Base-by-base conservation (phyloP, 2,797 vertebrate genomes). In the Hafferia zeledoni region DNA sequence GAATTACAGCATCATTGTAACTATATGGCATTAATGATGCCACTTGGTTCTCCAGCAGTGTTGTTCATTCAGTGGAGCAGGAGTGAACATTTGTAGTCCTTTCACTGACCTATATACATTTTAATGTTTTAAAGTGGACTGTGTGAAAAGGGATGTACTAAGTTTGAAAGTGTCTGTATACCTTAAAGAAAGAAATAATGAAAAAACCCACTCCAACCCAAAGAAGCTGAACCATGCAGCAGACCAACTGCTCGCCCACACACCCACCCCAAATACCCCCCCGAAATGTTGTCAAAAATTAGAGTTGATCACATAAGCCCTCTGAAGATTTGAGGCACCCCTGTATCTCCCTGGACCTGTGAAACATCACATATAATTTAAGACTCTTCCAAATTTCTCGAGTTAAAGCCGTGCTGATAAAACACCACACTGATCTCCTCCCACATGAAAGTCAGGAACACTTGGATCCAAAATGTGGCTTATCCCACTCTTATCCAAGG, bases 21-120 rank as follows among this genome's bases (percentile, higher is more conserved):
- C 13, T 13, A 9, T 5, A 19, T 1, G 20, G 39, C 7, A 18
- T 16, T 39, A n/a, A n/a, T 3, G 7, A n/a, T 0, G 1, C 11
- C n/a, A 11, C 46, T 35, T 30, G 4, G 7, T 53, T 74, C 64
- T 46, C 17, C 37, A 37, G 44, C 31, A n/a, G 15, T 27, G 5
- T 33, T 30, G 17, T 41, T 81, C 41, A 30, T 15, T 50, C 46
- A 27, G n/a, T 31, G 60, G 57, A 65, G 22, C 23, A 50, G 25
- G 23, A 70, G 19, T 6, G 9, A 80, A 41, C 1, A 0, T 11
- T 57, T 18, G 31, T 27, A 52, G 23, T 24, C 52, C 65, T 75
- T 67, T 56, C 17, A 6, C 7, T 23, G 41, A 41, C 33, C 69
- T 60, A 31, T 3, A 19, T 7, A 41, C 1, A 15, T 35, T 27